These are phyloP conservation scores for Aurelia sp. DNA, from an alignment of 30 jellyfish, hydroid and myxozoan genomes.

Conservation along the genomic window DNA sequence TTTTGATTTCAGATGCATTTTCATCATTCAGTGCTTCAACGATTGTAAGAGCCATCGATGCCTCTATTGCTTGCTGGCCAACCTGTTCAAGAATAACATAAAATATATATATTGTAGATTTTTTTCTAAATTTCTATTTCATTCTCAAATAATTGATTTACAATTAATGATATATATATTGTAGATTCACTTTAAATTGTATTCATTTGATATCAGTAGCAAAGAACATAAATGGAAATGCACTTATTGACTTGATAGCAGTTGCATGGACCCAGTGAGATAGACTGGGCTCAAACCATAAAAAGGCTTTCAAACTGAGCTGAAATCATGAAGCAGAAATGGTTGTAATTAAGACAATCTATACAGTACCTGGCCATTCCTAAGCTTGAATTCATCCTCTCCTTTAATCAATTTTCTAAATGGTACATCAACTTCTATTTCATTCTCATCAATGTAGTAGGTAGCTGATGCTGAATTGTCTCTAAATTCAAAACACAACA, in stretches of 20 bases:
- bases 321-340: no score
- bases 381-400: conserved; percentile 54
- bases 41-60: conserved; percentile 50
- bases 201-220: no score
- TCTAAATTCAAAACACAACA: conserved; percentile 22
- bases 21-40: conserved; percentile 55
- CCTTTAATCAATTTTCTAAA: conserved; percentile 22
- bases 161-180: no score
- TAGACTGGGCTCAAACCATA: no score
- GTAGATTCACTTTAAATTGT: no score
- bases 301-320: no score
- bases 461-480: conserved; percentile 84
- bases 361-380: conserved; percentile 76
- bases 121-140: no score
- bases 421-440: conserved; percentile 20
- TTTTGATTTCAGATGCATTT: conserved; percentile 9
- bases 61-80: conserved; percentile 57
- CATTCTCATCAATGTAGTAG: conserved; percentile 53
- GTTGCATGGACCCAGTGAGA: no score
- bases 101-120: background rate
- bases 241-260: no score
- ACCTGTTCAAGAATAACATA: conserved; percentile 30
- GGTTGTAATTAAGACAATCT: no score
- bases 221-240: no score
- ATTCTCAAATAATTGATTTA: no score